phyloP scores from a whole-genome alignment of 2,888 invertebrate species.

The Diarsia rubi region DNA sequence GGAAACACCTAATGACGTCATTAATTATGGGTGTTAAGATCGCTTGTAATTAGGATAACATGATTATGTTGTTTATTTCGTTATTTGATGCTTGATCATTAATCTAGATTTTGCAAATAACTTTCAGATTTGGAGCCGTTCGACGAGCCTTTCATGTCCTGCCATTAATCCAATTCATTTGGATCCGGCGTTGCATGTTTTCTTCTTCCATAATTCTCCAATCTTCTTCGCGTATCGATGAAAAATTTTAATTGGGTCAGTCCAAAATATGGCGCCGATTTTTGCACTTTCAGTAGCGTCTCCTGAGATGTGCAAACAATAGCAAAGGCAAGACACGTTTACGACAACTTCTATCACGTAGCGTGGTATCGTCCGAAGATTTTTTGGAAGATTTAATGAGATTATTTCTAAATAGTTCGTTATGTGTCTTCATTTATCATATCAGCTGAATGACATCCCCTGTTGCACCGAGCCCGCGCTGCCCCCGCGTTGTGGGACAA shows the following conservation, averaged over 20 bases:
- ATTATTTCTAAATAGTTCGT: neutral
- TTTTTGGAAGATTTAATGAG: neutral
- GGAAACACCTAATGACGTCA: constrained; percentile 52
- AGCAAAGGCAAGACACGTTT: too few relatives aligned
- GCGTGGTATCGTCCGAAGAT: neutral
- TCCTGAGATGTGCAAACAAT: too few relatives aligned
- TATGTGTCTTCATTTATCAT: neutral
- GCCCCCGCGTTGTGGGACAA: neutral
- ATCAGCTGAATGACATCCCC: neutral
- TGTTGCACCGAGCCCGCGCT: neutral
- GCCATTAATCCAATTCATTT: neutral
- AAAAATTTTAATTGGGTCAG: too few relatives aligned
- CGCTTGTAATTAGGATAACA: constrained; percentile 37
- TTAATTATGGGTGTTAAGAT: constrained; percentile 36
- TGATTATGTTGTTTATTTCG: constrained; percentile 21
- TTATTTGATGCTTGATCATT: neutral
- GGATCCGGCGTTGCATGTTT: neutral
- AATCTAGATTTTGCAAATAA: neutral
- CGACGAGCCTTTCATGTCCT: neutral
- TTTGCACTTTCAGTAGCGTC: too few relatives aligned
- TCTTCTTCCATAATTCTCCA: neutral
- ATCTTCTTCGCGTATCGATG: too few relatives aligned
- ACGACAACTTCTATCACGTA: too few relatives aligned
- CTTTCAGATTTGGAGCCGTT: neutral
- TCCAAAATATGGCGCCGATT: too few relatives aligned